These are phyloP conservation scores for Cheumatopsyche charites DNA, from an alignment of 1,140 invertebrate genomes.

Conservation along the genomic window DNA sequence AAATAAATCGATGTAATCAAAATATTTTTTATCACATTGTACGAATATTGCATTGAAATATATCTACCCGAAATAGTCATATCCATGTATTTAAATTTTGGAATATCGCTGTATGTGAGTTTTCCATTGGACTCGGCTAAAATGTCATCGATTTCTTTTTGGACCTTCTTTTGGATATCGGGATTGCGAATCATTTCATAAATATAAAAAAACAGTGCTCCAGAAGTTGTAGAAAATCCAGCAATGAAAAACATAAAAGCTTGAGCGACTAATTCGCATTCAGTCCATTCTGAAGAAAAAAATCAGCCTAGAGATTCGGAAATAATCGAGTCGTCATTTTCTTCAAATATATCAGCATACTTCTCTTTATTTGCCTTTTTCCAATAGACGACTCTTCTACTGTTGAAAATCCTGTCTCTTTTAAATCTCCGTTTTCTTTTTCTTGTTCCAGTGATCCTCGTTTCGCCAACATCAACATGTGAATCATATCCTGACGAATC, in stretches of 20 bases:
- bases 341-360: neutral
- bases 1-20: neutral
- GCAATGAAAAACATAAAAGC: neutral
- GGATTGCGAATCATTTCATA: neutral
- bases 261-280: neutral
- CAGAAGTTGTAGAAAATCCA: neutral
- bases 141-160: neutral
- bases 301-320: neutral
- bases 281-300: neutral
- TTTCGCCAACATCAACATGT: constrained; percentile 60
- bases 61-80: neutral
- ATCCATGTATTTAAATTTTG: neutral
- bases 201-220: neutral
- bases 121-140: neutral
- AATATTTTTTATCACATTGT: neutral
- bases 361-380: constrained; percentile 38
- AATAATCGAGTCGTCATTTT: too few relatives aligned
- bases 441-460: constrained; percentile 46
- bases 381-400: constrained; percentile 50
- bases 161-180: neutral
- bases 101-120: neutral
- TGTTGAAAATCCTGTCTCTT: constrained; percentile 50
- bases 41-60: too few relatives aligned
- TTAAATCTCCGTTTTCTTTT: constrained; percentile 45
- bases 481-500: constrained; percentile 61